These are phyloP conservation scores for Cetoscarus ocellatus DNA, from an alignment of 2,797 vertebrate genomes.

Conservation along the genomic window DNA sequence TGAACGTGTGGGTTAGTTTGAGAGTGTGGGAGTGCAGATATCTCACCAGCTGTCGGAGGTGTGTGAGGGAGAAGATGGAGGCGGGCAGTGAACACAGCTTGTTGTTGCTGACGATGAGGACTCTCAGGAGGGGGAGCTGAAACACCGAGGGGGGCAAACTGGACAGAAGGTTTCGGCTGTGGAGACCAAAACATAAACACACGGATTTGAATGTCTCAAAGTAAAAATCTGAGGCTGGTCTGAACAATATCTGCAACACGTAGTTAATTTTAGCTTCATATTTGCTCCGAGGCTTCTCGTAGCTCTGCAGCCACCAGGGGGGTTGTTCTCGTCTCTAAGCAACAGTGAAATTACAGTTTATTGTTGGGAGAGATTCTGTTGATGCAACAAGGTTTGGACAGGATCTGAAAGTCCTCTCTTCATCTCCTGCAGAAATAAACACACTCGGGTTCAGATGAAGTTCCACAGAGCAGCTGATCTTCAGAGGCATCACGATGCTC, in stretches of 20 bases:
- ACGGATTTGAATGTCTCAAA: not conserved
- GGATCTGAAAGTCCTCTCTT: not conserved
- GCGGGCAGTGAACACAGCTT: conserved; percentile 88
- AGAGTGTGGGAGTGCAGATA: conserved; percentile 9
- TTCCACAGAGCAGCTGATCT: not conserved
- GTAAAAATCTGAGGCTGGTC: not conserved
- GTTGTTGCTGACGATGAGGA: conserved; percentile 95
- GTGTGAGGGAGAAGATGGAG: conserved; percentile 85
- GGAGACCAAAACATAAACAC: conserved; percentile 23
- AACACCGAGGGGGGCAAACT: conserved; percentile 89
- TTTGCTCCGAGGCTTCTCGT: conserved; percentile 21
- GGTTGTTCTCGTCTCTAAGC: conserved; percentile 55
- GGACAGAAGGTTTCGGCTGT: conserved; percentile 92
- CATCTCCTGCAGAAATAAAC: conserved; percentile 22
- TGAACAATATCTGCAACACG: not conserved
- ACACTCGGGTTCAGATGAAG: conserved; percentile 1
- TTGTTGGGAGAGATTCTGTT: conserved; percentile 9
- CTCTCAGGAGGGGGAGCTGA: conserved; percentile 91
- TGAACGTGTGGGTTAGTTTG: conserved; percentile 7
- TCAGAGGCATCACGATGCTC: not conserved
- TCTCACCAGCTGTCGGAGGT: conserved; percentile 92
- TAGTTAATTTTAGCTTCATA: not conserved
- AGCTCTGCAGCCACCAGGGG: conserved; percentile 41
- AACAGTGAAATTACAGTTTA: conserved; percentile 50
- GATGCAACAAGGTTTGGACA: conserved; percentile 7